Base-by-base conservation (phyloP, 2,888 invertebrate species). In the Leptarthrus brevirostris region DNA sequence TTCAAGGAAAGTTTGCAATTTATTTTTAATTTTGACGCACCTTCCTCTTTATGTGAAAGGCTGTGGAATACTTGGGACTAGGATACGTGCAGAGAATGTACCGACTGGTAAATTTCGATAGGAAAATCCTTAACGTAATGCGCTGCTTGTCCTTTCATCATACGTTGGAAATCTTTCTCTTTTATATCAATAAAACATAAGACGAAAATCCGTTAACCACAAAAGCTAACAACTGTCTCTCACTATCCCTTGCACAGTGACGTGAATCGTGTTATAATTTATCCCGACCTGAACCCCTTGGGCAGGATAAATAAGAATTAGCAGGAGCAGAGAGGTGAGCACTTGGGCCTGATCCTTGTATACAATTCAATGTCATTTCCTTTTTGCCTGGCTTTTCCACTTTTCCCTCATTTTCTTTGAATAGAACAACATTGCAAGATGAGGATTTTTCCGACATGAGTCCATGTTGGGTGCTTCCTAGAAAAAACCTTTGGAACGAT, bases 281-380 rank as follows among this genome's bases (percentile, higher is more conserved):
- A 78, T 77, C 77, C 77, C 72, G 76, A 78, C 75, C 77, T 75
- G 58, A 75, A 49, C 71, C 78, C 75, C 78, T 10, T 44, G 78
- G 74, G 78, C 71, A 69, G 77, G 77, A 78, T 78, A 78, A 78
- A 78, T 78, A 77, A 78, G 78, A 78, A 78, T 78, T 78, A 78
- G 75, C 78, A 75, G 52, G 10, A 69, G 18, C 26, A 75, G 74
- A 69, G 30, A 74, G 77, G 72, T 74, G 74, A 56, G 44, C 69
- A 74, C 64, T 53, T 26, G 22, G 20, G 73, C 73, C 64, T 49
- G 44, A 73, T 44, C 44, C 34, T 69, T 52, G 52, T 69, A 10
- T 58, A 49, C 56, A 20, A 49, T 52, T 36, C 47, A 47, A 70
- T 36, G 52, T 71, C 69, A 70, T 58, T 47, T 71, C 49, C 71